These are phyloP conservation scores for Tetrao urogallus DNA, from an alignment of 2,113 vertebrate species.

Conservation along the genomic window DNA sequence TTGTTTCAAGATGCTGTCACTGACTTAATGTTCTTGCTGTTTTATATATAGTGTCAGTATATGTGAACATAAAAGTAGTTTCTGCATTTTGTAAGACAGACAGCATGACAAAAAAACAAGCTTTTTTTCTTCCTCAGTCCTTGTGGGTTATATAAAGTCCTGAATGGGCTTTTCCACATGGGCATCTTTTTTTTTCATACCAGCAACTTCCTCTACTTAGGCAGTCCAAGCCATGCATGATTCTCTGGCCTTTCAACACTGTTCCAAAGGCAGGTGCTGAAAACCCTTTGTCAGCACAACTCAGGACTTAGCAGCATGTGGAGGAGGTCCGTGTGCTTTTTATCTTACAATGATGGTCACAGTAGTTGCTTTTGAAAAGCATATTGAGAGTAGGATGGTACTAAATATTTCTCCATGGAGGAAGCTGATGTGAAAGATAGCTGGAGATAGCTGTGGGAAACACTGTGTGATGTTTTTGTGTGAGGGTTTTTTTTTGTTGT, in stretches of 20 bases:
- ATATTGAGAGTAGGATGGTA: background rate
- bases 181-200: background rate
- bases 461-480: background rate
- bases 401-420: background rate
- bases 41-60: background rate
- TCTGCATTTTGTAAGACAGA: background rate
- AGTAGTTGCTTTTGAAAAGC: background rate
- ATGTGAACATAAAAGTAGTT: background rate
- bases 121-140: fast-evolving
- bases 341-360: background rate
- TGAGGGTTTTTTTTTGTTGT: no score
- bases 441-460: background rate
- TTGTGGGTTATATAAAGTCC: background rate
- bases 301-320: background rate
- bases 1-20: background rate
- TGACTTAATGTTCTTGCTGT: background rate
- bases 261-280: background rate
- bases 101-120: background rate
- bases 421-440: background rate
- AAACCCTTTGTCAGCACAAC: background rate
- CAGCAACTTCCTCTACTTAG: background rate
- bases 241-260: background rate
- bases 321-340: background rate
- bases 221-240: background rate
- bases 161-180: background rate